Conservation (phyloP, 2,113 vertebrate genomes). For the Thunnus maccoyii region DNA sequence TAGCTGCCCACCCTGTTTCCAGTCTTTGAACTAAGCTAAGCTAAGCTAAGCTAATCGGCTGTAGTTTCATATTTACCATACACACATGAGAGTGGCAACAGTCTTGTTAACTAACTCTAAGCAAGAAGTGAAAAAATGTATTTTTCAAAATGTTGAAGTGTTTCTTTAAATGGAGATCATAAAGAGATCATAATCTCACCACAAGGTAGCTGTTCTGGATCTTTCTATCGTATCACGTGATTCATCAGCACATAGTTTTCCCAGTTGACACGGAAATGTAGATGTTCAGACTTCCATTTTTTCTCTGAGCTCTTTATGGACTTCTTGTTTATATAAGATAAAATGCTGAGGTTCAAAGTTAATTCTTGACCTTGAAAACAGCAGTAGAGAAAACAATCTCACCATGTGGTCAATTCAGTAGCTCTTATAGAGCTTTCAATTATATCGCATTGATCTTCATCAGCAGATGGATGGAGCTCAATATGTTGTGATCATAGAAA, state of each 20-base stretch:
- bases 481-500: too few relatives aligned
- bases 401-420: neutral
- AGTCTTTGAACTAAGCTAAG: neutral
- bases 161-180: neutral
- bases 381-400: conserved; percentile 16
- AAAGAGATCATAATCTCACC: too few relatives aligned
- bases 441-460: too few relatives aligned
- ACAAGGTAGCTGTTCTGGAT: neutral
- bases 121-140: too few relatives aligned
- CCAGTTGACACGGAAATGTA: too few relatives aligned
- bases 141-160: too few relatives aligned
- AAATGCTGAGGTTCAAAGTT: conserved; percentile 2
- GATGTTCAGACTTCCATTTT: too few relatives aligned
- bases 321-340: neutral
- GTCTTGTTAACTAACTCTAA: too few relatives aligned
- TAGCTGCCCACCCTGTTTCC: neutral
- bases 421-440: neutral
- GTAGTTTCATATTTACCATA: too few relatives aligned
- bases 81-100: too few relatives aligned
- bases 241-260: neutral
- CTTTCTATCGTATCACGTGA: neutral
- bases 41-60: too few relatives aligned
- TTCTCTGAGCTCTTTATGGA: neutral
- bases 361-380: conserved; percentile 20
- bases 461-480: too few relatives aligned